phyloP scores from a whole-genome alignment of 2,888 invertebrate genomes.

The Drosophila prolongata region DNA sequence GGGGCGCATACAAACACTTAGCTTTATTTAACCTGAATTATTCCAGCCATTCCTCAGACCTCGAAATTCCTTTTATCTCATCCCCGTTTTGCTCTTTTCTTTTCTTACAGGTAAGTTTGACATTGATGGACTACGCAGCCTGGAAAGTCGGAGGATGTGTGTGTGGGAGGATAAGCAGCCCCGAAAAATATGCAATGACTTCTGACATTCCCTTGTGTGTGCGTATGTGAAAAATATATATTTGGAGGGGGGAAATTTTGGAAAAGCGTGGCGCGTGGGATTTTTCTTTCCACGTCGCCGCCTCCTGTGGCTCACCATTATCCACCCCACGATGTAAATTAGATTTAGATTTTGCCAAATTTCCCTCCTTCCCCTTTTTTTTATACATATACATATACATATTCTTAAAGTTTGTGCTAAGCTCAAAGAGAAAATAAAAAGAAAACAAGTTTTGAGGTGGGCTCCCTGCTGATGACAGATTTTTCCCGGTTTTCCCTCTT shows the following conservation, averaged over 20 bases:
- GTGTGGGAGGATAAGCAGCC: constrained; percentile 19
- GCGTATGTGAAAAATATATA: constrained; percentile 9
- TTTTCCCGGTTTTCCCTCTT: constrained; percentile 12
- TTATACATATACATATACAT: not conserved
- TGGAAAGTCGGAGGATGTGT: constrained; percentile 12
- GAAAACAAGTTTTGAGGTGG: constrained; percentile 15
- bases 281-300: constrained; percentile 3
- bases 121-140: constrained; percentile 65
- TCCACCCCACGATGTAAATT: constrained; percentile 52
- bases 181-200: constrained; percentile 29
- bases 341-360: constrained; percentile 56
- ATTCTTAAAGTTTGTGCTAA: constrained; percentile 25
- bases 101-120: constrained; percentile 72
- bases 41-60: constrained; percentile 37
- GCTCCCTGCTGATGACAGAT: constrained; percentile 43
- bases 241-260: constrained; percentile 1
- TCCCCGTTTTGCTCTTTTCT: constrained; percentile 11
- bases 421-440: constrained; percentile 10
- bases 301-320: constrained; percentile 34
- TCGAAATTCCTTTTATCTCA: constrained; percentile 33
- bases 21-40: constrained; percentile 46
- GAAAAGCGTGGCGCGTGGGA: constrained; percentile 24
- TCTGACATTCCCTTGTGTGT: constrained; percentile 43
- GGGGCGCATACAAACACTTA: constrained; percentile 47
- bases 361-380: not conserved